Evolutionary conservation across 2,113 vertebrate genomes (phyloP).

Genomic region (Coptodon rendalli): DNA sequence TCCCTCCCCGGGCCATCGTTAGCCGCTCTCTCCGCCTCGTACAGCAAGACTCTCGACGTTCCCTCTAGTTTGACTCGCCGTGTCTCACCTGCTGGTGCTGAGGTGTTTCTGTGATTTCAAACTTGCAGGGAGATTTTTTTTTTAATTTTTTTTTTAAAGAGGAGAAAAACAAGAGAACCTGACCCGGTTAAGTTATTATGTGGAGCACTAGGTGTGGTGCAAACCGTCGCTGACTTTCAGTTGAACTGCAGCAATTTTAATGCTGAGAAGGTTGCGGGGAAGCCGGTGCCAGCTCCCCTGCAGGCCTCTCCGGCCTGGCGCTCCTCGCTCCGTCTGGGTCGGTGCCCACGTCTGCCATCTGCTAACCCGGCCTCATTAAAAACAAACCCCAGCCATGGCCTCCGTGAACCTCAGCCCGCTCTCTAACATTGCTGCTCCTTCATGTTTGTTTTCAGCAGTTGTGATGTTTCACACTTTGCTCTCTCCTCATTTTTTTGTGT

Average conservation of each 20-base stretch:
- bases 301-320: background rate
- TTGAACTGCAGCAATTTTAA: slow-evolving; percentile 10
- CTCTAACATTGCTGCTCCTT: background rate
- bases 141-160: background rate
- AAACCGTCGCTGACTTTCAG: background rate
- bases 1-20: background rate
- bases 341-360: slow-evolving; percentile 42
- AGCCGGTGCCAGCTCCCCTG: background rate
- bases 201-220: background rate
- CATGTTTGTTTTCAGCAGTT: background rate
- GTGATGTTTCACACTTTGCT: background rate
- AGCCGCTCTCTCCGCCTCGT: background rate
- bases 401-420: background rate
- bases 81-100: background rate
- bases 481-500: background rate
- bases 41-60: background rate
- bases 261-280: background rate
- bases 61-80: background rate
- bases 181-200: slow-evolving; percentile 13
- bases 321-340: slow-evolving; percentile 19
- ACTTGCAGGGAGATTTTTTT: background rate
- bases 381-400: background rate
- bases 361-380: slow-evolving; percentile 44
- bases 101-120: background rate
- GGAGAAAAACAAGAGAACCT: background rate